A percentile compares a stretch with the other conserved stretches of the same genome.
These are phyloP conservation scores for Steromphala cineraria DNA, from an alignment of 2,888 invertebrate genomes.

Conservation along the genomic window DNA sequence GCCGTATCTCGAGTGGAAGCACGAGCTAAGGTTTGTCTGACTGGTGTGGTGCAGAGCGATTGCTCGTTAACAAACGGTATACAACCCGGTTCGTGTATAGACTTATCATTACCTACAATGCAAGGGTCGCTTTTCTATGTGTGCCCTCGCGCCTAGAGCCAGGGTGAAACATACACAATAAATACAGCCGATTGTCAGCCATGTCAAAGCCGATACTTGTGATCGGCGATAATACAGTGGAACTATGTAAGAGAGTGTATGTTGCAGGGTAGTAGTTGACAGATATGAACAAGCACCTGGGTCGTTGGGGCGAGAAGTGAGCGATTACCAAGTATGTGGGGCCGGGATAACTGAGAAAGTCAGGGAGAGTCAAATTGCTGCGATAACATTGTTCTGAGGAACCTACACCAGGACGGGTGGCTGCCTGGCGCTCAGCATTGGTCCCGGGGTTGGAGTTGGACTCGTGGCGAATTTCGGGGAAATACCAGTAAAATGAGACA, in stretches of 20 bases:
- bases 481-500: not conserved
- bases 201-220: constrained; percentile 4
- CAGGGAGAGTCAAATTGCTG: constrained; percentile 1
- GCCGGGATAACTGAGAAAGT: not conserved
- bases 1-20: not conserved
- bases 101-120: not conserved
- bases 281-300: not conserved
- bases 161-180: not conserved
- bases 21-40: too few species aligned
- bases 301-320: not conserved
- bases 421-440: not conserved
- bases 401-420: not conserved
- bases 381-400: constrained; percentile 8
- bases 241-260: not conserved
- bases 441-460: not conserved
- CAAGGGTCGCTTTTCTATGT: not conserved
- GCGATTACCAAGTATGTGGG: not conserved
- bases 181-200: not conserved
- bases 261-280: not conserved
- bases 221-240: constrained; percentile 13
- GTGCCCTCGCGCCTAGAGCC: not conserved
- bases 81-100: constrained; percentile 1
- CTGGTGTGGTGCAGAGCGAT: too few species aligned
- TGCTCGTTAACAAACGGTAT: too few species aligned
- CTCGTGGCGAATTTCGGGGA: not conserved